A percentile compares a stretch with the other conserved stretches of the same genome.
These are phyloP conservation scores for Oncorhynchus keta DNA, from an alignment of 2,113 vertebrate species.

Conservation along the genomic window DNA sequence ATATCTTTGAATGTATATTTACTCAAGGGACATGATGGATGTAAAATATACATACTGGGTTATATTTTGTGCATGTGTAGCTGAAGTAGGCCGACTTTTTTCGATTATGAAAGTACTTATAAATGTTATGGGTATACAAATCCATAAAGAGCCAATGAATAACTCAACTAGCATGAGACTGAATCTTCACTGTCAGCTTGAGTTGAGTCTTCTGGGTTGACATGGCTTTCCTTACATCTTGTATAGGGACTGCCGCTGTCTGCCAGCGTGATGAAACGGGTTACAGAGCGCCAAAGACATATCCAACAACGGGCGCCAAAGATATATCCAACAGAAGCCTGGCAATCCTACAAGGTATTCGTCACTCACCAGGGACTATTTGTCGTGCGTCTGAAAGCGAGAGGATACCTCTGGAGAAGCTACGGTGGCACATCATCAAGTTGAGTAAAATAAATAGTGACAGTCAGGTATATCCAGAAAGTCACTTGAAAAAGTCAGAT, in stretches of 20 bases:
- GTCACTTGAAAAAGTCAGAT: constrained; percentile 42
- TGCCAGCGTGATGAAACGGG: neutral
- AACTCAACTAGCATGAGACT: constrained; percentile 4
- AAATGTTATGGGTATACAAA: neutral
- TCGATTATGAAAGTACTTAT: neutral
- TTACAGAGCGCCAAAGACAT: constrained; percentile 12
- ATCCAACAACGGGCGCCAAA: constrained; percentile 4
- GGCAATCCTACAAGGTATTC: constrained; percentile 33
- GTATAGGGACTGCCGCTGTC: neutral
- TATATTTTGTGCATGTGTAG: no score
- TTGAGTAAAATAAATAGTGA: constrained; percentile 49
- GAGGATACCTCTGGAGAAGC: constrained; percentile 48
- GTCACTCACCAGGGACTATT: constrained; percentile 44
- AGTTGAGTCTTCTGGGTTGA: neutral
- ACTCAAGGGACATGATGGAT: neutral
- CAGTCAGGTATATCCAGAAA: constrained; percentile 56
- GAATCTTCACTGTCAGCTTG: constrained; percentile 29
- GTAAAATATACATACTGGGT: neutral
- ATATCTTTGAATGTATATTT: neutral
- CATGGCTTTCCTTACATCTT: neutral
- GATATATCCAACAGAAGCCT: constrained; percentile 16
- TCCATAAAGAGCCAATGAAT: neutral
- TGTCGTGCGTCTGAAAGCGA: constrained; percentile 46
- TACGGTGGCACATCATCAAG: constrained; percentile 30
- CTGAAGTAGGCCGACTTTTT: no score